Base-by-base conservation (phyloP, 2,113 vertebrate species). In the Nothobranchius kuhntae region DNA sequence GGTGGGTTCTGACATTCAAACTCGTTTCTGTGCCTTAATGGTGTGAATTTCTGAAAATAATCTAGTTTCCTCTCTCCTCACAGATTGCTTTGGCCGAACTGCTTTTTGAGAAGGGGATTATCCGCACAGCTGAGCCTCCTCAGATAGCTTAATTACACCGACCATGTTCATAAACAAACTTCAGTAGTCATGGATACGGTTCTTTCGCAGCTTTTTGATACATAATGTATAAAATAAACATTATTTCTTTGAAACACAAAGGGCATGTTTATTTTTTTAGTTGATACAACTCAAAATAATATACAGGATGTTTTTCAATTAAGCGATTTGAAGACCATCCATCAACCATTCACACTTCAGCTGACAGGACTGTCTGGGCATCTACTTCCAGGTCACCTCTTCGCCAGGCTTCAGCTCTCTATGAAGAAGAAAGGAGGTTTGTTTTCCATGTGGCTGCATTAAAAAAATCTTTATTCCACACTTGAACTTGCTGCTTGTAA, bases 371-470 rank as follows among this genome's bases (percentile, higher is more conserved):
- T 30, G 2, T 30, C 30, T n/a, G 53, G 12, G 59, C 26, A 17
- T 91, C 93, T 93, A 99, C 86, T 91, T 97, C 97, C 96, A 98
- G n/a, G 95, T 96, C 40, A 84, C 84, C 84, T 96, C 93, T 91
- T 98, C 96, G 48, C 89, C 92, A 61, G 96, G 93, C 76, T 94
- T 98, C 88, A 98, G 78, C 63, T 97, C 96, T 83, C 97, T 99
- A 77, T 36, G 77, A 46, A 82, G 13, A 70, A 68, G 13, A 62
- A 61, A 68, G 26, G 45, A 9, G 3, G n/a, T 12, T 15, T 51
- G 12, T 30, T 30, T 30, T 30, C 30, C 30, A 30, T 30, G 30
- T 30, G 30, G 30, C 30, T 30, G 30, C 30, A 30, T 30, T 30
- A 30, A 30, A 30, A 30, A 30, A 30, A 30, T 30, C 30, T 30